phyloP scores from a whole-genome alignment of 2,888 invertebrate genomes.

The Callyntrura sp. region DNA sequence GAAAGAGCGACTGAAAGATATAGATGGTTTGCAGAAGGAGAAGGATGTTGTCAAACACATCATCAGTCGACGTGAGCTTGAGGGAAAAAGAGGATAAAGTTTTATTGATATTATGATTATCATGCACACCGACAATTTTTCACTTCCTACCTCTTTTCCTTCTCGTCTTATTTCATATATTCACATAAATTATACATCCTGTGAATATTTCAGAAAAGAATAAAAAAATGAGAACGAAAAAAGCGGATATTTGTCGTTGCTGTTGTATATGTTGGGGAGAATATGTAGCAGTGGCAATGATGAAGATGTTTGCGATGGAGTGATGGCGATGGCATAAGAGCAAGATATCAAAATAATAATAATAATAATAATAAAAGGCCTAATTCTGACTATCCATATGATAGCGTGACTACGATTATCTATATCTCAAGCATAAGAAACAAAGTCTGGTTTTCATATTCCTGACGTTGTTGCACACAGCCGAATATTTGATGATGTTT shows the following conservation, averaged over 20 bases:
- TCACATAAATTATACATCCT: constrained; percentile 76
- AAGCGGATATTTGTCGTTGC: constrained; percentile 52
- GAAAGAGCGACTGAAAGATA: background rate
- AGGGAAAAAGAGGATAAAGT: constrained; percentile 16
- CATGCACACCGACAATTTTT: constrained; percentile 48
- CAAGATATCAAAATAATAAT: constrained; percentile 17
- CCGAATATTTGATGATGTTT: constrained; percentile 42
- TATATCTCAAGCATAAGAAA: constrained; percentile 16
- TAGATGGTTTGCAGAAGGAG: background rate
- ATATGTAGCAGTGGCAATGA: background rate
- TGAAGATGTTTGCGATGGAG: constrained; percentile 21
- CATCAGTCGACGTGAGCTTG: constrained; percentile 4
- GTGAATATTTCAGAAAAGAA: constrained; percentile 48
- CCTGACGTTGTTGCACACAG: constrained; percentile 14
- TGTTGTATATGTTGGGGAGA: constrained; percentile 30
- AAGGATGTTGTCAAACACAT: constrained; percentile 71
- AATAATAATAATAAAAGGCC: constrained; percentile 25
- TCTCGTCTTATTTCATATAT: constrained; percentile 58
- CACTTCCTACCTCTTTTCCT: constrained; percentile 69
- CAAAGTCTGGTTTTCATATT: constrained; percentile 61
- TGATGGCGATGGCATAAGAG: constrained; percentile 41
- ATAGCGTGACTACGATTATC: background rate
- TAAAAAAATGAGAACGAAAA: constrained; percentile 61
- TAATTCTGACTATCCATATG: constrained; percentile 29
- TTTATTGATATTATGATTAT: constrained; percentile 67